Conservation (phyloP, 2,797 vertebrate genomes). For the Pogonophryne albipinna region DNA sequence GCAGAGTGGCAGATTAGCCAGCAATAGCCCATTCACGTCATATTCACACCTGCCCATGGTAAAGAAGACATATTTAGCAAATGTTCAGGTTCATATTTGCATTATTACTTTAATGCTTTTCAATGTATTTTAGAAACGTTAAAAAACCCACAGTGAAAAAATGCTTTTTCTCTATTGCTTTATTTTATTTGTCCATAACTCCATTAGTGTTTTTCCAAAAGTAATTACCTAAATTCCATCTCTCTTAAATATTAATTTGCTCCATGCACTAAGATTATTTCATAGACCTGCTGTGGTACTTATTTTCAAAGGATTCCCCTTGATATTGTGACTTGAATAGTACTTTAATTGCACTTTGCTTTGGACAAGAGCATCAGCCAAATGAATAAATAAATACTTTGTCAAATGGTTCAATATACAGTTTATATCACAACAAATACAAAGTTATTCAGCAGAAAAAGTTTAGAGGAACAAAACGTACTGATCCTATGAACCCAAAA, state of each 20-base stretch:
- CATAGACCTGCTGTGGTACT: background rate
- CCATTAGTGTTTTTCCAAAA: too few species aligned
- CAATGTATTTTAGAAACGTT: too few species aligned
- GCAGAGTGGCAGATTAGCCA: too few species aligned
- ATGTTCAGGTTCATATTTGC: too few species aligned
- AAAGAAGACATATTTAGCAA: too few species aligned
- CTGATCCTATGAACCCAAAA: constrained; percentile 9
- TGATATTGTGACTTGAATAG: background rate
- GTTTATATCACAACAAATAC: background rate
- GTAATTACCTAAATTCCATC: too few species aligned
- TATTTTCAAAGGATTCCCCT: background rate
- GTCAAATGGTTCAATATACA: background rate
- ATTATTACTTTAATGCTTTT: too few species aligned
- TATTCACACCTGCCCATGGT: too few species aligned
- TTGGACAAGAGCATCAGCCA: background rate
- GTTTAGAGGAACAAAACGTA: background rate
- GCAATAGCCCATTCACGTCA: too few species aligned
- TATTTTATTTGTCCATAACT: too few species aligned
- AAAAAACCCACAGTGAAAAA: background rate
- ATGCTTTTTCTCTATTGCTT: background rate
- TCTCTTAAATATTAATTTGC: too few species aligned
- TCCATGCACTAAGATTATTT: too few species aligned
- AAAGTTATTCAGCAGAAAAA: background rate
- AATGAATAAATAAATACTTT: background rate
- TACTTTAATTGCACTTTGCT: background rate